Percentiles rank a stretch among this genome's conserved stretches.
These are phyloP conservation scores for Gallinago nigripennis DNA, from an alignment of 2,797 vertebrate species.

Conservation along the genomic window DNA sequence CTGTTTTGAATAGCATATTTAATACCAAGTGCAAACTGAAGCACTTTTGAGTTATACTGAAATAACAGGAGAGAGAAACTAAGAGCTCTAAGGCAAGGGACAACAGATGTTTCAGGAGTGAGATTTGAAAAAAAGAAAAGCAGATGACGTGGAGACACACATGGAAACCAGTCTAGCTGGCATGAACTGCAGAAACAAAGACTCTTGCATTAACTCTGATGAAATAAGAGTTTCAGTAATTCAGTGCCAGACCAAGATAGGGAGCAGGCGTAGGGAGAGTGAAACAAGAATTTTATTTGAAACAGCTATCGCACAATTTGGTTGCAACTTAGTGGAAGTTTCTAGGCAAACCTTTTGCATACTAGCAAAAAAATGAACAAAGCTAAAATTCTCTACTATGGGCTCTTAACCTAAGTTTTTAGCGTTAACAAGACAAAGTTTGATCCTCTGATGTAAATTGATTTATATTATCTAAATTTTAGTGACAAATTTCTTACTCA, in stretches of 20 bases:
- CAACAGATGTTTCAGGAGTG: constrained; percentile 55
- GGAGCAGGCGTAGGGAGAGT: constrained; percentile 23
- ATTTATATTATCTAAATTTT: background rate
- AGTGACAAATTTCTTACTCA: background rate
- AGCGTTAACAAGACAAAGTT: background rate
- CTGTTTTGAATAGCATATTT: background rate
- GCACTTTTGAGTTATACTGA: constrained; percentile 5
- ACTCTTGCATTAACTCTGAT: constrained; percentile 44
- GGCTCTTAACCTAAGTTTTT: background rate
- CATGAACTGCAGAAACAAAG: constrained; percentile 56
- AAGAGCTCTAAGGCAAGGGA: constrained; percentile 13
- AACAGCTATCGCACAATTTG: constrained; percentile 56
- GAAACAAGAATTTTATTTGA: constrained; percentile 68
- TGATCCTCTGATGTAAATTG: background rate
- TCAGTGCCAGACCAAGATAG: constrained; percentile 65
- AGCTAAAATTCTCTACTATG: background rate
- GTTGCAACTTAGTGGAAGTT: constrained; percentile 11
- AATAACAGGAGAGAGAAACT: constrained; percentile 14
- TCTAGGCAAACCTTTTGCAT: background rate
- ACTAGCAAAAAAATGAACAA: background rate
- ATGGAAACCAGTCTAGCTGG: constrained; percentile 56
- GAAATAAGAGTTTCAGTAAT: constrained; percentile 59
- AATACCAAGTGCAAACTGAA: background rate
- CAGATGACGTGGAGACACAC: constrained; percentile 47
- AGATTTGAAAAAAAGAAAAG: constrained; percentile 28